Evolutionary conservation across 2,797 vertebrate species (phyloP), one percentile per base, ranked within the genome.

Genomic region (Philypnodon macrostomus): DNA sequence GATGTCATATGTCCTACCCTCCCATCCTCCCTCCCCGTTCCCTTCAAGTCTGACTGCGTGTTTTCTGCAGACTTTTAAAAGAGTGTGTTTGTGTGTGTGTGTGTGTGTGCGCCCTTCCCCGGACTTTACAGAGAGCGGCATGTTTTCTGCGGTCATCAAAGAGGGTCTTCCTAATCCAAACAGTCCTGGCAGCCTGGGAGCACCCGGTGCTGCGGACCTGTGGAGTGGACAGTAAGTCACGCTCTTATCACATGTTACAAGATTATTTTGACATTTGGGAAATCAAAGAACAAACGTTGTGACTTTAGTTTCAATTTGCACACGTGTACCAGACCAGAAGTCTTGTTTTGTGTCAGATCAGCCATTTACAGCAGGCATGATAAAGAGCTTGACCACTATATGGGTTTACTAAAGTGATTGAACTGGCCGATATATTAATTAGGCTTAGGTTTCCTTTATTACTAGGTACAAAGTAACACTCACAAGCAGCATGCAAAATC

Each of bases 1-100:
- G 92, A 94, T 92, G 92, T 93, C 90, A 93, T 91, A 90, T 90
- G 90, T 90, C 15, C 75, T 70, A 54, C 29, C 73, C 71, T 57
- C 72, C 58, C 61, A 39, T 54, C 58, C 53, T 81, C 44, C 47
- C 56, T 46, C 87, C 82, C 48, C 55, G 82, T 75, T 88, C 87
- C 92, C 90, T 92, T 93, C 92, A 92, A 91, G 90, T 89, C 90
- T 81, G 48, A 77, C 70, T 67, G 90, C 87, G 80, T 81, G 75
- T 85, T 73, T 12, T 64, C 70, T 77, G 73, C 70, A 77, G 64
- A 82, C 57, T 34, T 71, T 53, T 44, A 49, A 59, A 29, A 23
- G 27, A 53, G 56, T 49, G 48, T 66, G 37, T 52, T 41, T 51
- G 65, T 12, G 1, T n/a, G n/a, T 11, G 18, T 21, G 19, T 18